Conservation (phyloP, 2,797 vertebrate species). For the Xenops minutus region DNA sequence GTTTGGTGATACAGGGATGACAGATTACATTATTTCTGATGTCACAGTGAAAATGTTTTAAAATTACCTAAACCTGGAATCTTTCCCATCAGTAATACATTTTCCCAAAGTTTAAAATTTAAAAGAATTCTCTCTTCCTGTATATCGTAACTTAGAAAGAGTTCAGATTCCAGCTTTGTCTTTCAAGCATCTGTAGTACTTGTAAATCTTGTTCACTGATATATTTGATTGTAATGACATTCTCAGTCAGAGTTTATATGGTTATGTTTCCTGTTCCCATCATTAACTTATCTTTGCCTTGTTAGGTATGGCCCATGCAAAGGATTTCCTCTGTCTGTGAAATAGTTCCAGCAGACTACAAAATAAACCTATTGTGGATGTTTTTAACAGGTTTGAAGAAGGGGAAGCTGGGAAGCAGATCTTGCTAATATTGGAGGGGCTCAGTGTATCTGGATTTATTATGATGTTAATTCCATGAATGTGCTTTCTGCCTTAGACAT, state of each 20-base stretch:
- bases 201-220: not conserved
- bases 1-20: not conserved
- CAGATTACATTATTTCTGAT: not conserved
- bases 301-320: not conserved
- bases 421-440: not conserved
- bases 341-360: not conserved
- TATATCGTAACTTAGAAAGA: not conserved
- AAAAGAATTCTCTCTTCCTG: not conserved
- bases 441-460: not conserved
- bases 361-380: not conserved
- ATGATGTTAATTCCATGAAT: not conserved
- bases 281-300: constrained; percentile 24
- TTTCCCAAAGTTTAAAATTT: not conserved
- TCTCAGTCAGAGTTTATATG: constrained; percentile 8
- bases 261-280: constrained; percentile 9
- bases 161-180: not conserved
- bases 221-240: not conserved
- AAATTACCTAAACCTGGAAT: not conserved
- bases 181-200: not conserved
- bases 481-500: not conserved
- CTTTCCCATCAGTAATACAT: not conserved
- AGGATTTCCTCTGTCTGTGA: not conserved
- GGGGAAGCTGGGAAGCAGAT: not conserved
- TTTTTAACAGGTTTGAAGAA: not conserved
- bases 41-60: not conserved